Conservation (phyloP, 2,797 vertebrate genomes). For the Chaetodon trifasciatus region DNA sequence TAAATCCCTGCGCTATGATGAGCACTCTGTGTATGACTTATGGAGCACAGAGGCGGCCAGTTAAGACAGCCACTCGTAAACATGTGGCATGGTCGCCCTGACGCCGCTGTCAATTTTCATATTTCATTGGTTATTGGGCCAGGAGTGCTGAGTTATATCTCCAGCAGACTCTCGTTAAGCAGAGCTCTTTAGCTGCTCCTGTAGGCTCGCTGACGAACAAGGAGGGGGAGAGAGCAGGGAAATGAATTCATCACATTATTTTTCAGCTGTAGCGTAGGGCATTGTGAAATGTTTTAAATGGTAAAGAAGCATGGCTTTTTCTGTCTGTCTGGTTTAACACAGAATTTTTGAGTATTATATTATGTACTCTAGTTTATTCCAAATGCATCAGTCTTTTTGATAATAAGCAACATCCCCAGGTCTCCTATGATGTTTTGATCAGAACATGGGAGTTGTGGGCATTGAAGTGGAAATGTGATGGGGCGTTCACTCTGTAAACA, state of each 20-base stretch:
- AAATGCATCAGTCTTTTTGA: slow-evolving; percentile 14
- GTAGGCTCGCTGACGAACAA: slow-evolving; percentile 34
- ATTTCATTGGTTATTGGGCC: slow-evolving; percentile 82
- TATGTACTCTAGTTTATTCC: slow-evolving; percentile 2
- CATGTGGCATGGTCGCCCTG: slow-evolving; percentile 70
- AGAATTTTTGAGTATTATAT: not conserved
- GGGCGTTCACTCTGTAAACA: not conserved
- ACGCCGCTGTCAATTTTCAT: slow-evolving; percentile 84
- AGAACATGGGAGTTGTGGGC: not conserved
- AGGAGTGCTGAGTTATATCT: slow-evolving; percentile 74
- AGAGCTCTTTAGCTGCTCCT: slow-evolving; percentile 49
- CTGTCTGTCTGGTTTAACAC: not conserved
- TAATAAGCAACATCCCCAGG: slow-evolving; percentile 4
- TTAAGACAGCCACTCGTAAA: slow-evolving; percentile 84
- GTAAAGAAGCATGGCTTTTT: slow-evolving; percentile 14
- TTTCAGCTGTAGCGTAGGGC: slow-evolving; percentile 19
- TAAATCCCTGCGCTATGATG: slow-evolving; percentile 83
- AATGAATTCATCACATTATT: slow-evolving; percentile 16
- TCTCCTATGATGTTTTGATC: slow-evolving; percentile 20
- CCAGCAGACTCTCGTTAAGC: slow-evolving; percentile 69
- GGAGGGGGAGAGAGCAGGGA: not conserved
- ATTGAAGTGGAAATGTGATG: slow-evolving; percentile 4
- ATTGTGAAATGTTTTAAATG: slow-evolving; percentile 6
- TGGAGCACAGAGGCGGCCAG: slow-evolving; percentile 79
- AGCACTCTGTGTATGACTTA: slow-evolving; percentile 82